Base-by-base conservation (phyloP, 2,888 invertebrate genomes). In the Schrankia costaestrigalis region DNA sequence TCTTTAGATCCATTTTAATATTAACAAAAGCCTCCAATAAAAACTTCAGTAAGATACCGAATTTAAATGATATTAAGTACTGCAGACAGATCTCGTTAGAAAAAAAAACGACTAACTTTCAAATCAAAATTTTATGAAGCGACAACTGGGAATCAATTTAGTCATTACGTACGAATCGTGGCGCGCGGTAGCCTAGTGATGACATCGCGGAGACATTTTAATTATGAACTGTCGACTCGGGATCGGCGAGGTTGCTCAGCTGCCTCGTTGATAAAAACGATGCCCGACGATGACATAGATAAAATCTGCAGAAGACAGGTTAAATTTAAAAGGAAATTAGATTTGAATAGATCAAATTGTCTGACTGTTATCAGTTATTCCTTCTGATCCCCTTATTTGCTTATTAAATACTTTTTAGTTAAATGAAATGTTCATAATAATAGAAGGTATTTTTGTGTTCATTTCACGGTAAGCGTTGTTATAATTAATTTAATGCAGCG, bases 131-230 rank as follows among this genome's bases (percentile, higher is more conserved):
- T 73, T 71, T 69, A 71, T 60, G 62, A 71, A 60, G 54, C 60
- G 63, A 41, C 63, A 64, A 73, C 69, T 66, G 65, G 59, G 69
- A 84, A 80, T 84, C 82, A 83, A 80, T 85, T 84, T 80, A 78
- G 73, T 78, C 63, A 75, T 78, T 74, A 78, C 58, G 57, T 61
- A 64, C 52, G 67, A 71, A 67, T 67, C 61, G 65, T 55, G 60
- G 40, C 48, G 58, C 62, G 63, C 56, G 60, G 64, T 57, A 48
- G 57, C 48, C 56, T 49, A 62, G 68, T 71, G 76, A 76, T 82
- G 83, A 78, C 81, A 71, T 66, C 73, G 63, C 66, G 56, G 63
- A 71, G 84, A 84, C 84, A 76, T 84, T 86, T 86, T 86, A 86
- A 87, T 87, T 86, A 86, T 78, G 71, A 79, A 75, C 81, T 85